phyloP scores from a whole-genome alignment of 2,113 vertebrate species.

The Himantopus leucocephalus region DNA sequence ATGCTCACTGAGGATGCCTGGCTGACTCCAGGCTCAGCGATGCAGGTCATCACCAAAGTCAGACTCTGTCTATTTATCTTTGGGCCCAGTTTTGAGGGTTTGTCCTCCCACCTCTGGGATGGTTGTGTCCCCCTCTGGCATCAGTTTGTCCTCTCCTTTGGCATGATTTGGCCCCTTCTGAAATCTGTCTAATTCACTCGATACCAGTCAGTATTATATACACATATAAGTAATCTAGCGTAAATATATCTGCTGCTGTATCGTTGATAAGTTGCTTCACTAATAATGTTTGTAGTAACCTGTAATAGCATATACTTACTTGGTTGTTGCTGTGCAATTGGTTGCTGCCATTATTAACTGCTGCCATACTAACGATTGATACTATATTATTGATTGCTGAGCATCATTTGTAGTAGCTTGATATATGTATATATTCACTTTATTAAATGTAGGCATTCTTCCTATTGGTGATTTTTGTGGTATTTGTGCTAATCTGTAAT shows the following conservation, averaged over 20 bases:
- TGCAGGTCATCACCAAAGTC: neutral
- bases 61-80: neutral
- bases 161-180: neutral
- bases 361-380: neutral
- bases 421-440: neutral
- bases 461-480: neutral
- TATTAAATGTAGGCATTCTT: neutral
- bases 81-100: neutral
- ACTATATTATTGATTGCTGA: neutral
- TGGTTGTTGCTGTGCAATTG: neutral
- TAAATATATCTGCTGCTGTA: neutral
- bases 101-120: neutral
- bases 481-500: neutral
- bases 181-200: neutral
- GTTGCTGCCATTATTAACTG: neutral
- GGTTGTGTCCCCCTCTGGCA: neutral
- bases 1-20: neutral
- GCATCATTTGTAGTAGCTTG: neutral
- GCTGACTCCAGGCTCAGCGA: neutral
- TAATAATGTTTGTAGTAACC: neutral
- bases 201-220: neutral
- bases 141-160: neutral
- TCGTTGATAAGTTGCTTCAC: neutral
- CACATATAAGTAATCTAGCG: neutral
- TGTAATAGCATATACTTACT: neutral